These are phyloP conservation scores for Monochamus saltuarius DNA, from an alignment of 1,140 invertebrate genomes.

Conservation along the genomic window DNA sequence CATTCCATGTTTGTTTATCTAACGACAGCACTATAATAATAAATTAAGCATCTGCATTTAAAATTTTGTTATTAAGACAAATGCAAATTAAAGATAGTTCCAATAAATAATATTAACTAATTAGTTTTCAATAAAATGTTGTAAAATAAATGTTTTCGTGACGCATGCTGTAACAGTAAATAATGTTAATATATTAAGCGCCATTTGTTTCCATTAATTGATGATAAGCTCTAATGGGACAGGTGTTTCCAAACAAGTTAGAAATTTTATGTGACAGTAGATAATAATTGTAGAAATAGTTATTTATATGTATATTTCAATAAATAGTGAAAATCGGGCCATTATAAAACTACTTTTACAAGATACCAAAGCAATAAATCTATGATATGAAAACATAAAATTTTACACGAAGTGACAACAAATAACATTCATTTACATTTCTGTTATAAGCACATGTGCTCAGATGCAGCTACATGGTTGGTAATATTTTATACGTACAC, in stretches of 20 bases:
- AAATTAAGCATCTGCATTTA: too few species aligned
- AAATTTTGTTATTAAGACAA: too few species aligned
- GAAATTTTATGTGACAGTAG: constrained; percentile 1
- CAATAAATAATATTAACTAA: constrained; percentile 10
- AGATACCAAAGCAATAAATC: too few species aligned
- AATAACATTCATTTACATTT: not conserved
- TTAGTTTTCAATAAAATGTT: constrained; percentile 14
- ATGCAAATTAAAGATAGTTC: constrained; percentile 1
- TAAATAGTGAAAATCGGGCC: too few species aligned
- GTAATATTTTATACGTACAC: too few species aligned
- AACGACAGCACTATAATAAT: too few species aligned
- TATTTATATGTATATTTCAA: too few species aligned
- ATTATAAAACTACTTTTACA: too few species aligned
- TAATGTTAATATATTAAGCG: constrained; percentile 11
- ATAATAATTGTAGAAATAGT: too few species aligned
- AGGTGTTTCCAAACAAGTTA: not conserved
- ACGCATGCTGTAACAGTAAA: not conserved
- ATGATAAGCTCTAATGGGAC: constrained; percentile 5
- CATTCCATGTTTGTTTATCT: too few species aligned
- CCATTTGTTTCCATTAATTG: constrained; percentile 12
- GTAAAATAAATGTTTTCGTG: constrained; percentile 1
- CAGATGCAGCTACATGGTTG: not conserved
- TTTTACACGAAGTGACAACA: too few species aligned
- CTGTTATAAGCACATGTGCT: not conserved
- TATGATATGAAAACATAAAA: too few species aligned